These are phyloP conservation scores for Ctenosaura bakeri DNA, from an alignment of 2,797 vertebrate genomes.

Conservation along the genomic window DNA sequence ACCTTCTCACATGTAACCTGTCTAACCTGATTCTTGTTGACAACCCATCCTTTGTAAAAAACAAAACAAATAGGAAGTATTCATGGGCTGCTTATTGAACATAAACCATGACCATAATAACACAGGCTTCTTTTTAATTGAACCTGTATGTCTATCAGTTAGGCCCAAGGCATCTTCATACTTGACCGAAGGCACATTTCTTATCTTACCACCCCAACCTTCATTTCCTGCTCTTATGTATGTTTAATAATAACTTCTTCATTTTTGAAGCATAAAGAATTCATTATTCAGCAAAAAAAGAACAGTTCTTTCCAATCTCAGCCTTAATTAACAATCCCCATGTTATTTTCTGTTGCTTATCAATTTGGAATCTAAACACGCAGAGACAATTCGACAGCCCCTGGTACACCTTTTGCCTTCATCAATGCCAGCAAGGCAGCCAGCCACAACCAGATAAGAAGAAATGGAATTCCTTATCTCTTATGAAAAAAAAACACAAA, in stretches of 20 bases:
- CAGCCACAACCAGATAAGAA: conserved; percentile 49
- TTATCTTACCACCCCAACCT: conserved; percentile 56
- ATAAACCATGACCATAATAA: conserved; percentile 31
- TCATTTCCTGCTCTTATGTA: conserved; percentile 62
- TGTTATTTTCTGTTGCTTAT: conserved; percentile 77
- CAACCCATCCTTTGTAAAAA: conserved; percentile 14
- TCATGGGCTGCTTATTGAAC: conserved; percentile 39
- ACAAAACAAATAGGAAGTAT: background rate
- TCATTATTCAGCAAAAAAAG: conserved; percentile 81
- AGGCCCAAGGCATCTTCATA: conserved; percentile 42
- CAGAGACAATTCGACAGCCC: conserved; percentile 67
- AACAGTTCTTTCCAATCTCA: conserved; percentile 80
- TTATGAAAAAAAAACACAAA: conserved; percentile 65
- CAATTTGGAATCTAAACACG: conserved; percentile 72
- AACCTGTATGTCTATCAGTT: conserved; percentile 34
- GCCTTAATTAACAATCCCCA: conserved; percentile 81
- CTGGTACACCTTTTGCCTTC: conserved; percentile 66
- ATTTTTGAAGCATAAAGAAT: conserved; percentile 74
- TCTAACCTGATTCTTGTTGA: conserved; percentile 12
- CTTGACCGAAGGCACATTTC: conserved; percentile 24
- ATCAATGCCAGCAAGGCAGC: conserved; percentile 72
- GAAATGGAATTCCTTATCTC: conserved; percentile 85
- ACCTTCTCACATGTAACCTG: background rate
- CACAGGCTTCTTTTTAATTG: background rate
- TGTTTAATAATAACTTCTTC: conserved; percentile 78